Percentiles rank a stretch among this genome's conserved stretches.
These are phyloP conservation scores for Leuctra nigra DNA, from an alignment of 2,888 invertebrate species.

Conservation along the genomic window DNA sequence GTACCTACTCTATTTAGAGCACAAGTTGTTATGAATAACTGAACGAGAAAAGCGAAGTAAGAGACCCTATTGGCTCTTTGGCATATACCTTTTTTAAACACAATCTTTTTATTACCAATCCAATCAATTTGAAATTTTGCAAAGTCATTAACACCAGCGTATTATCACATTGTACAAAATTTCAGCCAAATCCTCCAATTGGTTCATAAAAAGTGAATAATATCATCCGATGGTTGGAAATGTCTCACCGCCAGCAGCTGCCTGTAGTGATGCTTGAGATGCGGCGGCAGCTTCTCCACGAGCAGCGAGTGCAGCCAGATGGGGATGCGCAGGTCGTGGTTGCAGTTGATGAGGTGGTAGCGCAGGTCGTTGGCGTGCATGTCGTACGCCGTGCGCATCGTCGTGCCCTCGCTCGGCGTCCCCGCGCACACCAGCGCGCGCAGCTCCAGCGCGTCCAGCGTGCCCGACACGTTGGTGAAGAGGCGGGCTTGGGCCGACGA, in stretches of 20 bases:
- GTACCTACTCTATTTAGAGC: no score
- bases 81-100: no score
- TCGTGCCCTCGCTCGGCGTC: conserved; percentile 57
- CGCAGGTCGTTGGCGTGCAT: conserved; percentile 60
- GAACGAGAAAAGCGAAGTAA: no score
- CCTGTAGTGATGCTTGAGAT: conserved; percentile 5
- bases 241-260: conserved; percentile 10
- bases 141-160: no score
- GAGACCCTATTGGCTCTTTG: no score
- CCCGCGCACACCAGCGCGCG: conserved; percentile 55
- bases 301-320: conserved; percentile 73
- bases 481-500: conserved; percentile 54
- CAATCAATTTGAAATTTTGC: no score
- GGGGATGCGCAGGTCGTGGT: conserved; percentile 65
- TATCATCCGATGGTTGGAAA: no score
- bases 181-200: no score
- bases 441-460: conserved; percentile 59
- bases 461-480: conserved; percentile 56
- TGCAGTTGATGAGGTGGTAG: conserved; percentile 57
- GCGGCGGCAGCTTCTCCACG: conserved; percentile 51
- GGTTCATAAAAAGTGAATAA: no score
- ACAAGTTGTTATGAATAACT: no score
- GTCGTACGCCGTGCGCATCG: conserved; percentile 61
- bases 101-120: no score
- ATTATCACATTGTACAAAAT: no score